A percentile compares a stretch with the other conserved stretches of the same genome.
These are phyloP conservation scores for Onchidella celtica DNA, from an alignment of 2,888 invertebrate genomes.

Conservation along the genomic window DNA sequence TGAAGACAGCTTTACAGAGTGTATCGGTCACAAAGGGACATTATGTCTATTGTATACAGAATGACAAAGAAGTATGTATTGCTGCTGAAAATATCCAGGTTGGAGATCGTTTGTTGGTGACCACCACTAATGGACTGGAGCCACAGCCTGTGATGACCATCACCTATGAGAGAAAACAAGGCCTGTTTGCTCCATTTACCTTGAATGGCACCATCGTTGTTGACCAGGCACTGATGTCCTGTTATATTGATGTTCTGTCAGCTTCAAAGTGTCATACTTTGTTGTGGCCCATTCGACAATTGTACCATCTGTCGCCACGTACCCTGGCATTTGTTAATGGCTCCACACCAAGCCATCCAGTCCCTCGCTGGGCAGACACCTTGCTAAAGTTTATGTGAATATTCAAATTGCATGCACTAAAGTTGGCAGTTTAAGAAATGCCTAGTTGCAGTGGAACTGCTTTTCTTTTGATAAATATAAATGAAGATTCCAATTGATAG, in stretches of 20 bases:
- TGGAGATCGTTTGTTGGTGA: slow-evolving; percentile 27
- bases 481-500: too few species aligned
- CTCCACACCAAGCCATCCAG: background rate
- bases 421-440: too few species aligned
- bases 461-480: too few species aligned
- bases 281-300: slow-evolving; percentile 40
- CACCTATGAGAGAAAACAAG: slow-evolving; percentile 27
- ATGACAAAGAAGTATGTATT: slow-evolving; percentile 30
- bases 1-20: slow-evolving; percentile 6
- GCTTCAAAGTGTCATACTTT: slow-evolving; percentile 13
- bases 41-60: slow-evolving; percentile 30
- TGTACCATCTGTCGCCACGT: slow-evolving; percentile 29
- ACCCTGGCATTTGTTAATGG: slow-evolving; percentile 28
- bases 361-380: slow-evolving; percentile 41
- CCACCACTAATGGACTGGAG: background rate
- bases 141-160: slow-evolving; percentile 15
- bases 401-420: too few species aligned
- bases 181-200: slow-evolving; percentile 48
- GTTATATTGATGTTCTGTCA: slow-evolving; percentile 35
- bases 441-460: too few species aligned
- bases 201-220: slow-evolving; percentile 31
- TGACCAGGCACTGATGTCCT: slow-evolving; percentile 36
- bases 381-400: slow-evolving; percentile 31
- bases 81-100: slow-evolving; percentile 27
- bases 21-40: slow-evolving; percentile 33